Base-by-base conservation (phyloP, 2,888 invertebrate species). In the Nymphalis urticae region DNA sequence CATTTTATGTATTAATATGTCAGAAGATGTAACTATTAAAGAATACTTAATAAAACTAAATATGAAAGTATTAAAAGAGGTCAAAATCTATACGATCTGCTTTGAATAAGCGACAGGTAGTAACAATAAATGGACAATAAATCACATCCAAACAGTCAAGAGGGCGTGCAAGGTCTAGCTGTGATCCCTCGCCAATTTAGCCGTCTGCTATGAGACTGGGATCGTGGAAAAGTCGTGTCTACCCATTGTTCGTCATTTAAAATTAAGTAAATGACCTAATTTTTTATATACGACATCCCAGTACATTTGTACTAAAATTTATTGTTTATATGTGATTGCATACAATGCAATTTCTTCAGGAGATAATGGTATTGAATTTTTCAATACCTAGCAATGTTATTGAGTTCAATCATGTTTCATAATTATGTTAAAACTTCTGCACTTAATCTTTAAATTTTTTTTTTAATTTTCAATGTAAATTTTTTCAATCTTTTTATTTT, bases 161-260 rank as follows among this genome's bases (percentile, higher is more conserved):
- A 81, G 82, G 85, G 82, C 76, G 74, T 66, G 73, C 84, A 82
- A 84, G 85, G 85, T 82, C 82, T 77, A 54, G 54, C 32, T 73
- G 76, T 59, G 70, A 69, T 73, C 76, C 76, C 73, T 70, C 74
- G 59, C 65, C 75, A 70, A 79, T 79, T 79, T 78, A 72, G 36
- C 71, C 68, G 78, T 79, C 70, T 68, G 63, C 66, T 42, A 65
- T 72, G 72, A 66, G 63, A 72, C 65, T 60, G 68, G 53, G 64
- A 67, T 32, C 21, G 53, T 53, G 60, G 60, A 60, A 71, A 54
- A 64, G 61, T 63, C 54, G 65, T 53, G 54, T 65, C 47, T 32
- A 36, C 10, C 56, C 17, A 8, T 32, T 24, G n/a, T 27, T 42
- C 17, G 13, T 58, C n/a, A 56, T 2, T 8, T 27, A 54, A 54